Percentiles rank a stretch among this genome's conserved stretches.
Evolutionary conservation across 2,113 vertebrate genomes (phyloP).

Genomic region (Hydrochoerus hydrochaeris): DNA sequence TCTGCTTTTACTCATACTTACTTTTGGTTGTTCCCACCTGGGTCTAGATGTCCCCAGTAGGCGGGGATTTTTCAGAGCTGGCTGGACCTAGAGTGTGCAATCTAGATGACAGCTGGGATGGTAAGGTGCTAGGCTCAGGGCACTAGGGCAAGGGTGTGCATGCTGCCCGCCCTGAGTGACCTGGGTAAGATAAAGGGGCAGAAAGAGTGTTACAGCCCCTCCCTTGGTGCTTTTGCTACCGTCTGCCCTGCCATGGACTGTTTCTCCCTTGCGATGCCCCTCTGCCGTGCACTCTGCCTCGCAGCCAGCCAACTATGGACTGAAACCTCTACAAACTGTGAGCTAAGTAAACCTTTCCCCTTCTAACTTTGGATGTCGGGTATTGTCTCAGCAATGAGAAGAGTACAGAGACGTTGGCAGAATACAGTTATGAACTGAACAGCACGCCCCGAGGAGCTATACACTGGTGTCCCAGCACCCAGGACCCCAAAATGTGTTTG

Average conservation of each 20-base stretch:
- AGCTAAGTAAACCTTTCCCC: neutral
- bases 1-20: neutral
- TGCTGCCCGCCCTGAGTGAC: neutral
- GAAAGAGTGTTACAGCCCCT: neutral
- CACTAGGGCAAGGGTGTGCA: neutral
- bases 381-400: neutral
- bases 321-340: neutral
- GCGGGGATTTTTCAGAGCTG: neutral
- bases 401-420: neutral
- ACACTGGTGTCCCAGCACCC: accelerated
- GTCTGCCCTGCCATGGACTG: neutral
- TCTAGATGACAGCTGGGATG: neutral
- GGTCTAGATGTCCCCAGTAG: neutral
- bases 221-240: too few relatives aligned
- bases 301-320: neutral
- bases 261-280: neutral
- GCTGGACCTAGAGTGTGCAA: neutral
- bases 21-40: neutral
- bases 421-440: accelerated
- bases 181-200: neutral
- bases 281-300: too few relatives aligned
- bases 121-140: neutral
- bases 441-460: neutral
- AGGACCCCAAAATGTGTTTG: neutral
- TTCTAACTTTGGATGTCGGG: neutral